Percentiles rank a stretch among this genome's conserved stretches.
Conservation (phyloP, 2,888 invertebrate species). For the Anorthoa munda region DNA sequence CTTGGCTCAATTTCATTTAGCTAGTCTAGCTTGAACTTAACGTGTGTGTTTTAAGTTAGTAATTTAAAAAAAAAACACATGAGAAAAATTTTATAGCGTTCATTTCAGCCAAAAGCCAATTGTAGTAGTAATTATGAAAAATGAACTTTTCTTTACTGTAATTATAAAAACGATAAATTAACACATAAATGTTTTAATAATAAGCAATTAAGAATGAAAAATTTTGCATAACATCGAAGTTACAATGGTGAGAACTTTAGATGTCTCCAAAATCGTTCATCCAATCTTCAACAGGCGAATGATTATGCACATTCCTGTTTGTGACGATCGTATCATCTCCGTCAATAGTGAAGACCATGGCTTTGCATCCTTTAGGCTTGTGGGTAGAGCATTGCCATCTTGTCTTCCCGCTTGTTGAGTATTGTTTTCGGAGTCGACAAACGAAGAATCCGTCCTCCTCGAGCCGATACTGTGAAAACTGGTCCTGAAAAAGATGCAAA, state of each 20-base stretch:
- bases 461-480: too few species aligned
- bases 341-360: too few species aligned
- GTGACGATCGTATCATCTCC: too few species aligned
- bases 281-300: not conserved
- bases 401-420: too few species aligned
- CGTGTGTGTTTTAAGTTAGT: not conserved
- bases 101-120: not conserved
- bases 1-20: not conserved
- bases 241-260: not conserved
- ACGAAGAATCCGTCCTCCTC: too few species aligned
- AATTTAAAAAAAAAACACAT: too few species aligned
- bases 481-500: too few species aligned
- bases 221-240: not conserved
- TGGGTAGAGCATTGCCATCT: too few species aligned
- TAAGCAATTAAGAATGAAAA: not conserved
- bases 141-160: not conserved
- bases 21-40: not conserved
- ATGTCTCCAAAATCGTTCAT: not conserved
- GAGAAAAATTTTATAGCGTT: not conserved
- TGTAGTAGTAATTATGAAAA: not conserved
- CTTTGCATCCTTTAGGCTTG: too few species aligned
- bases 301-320: too few species aligned
- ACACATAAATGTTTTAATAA: not conserved
- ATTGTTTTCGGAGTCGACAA: too few species aligned
- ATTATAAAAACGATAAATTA: not conserved